Evolutionary conservation across 1,140 invertebrate species (phyloP).

Genomic region (Drosophila insularis): DNA sequence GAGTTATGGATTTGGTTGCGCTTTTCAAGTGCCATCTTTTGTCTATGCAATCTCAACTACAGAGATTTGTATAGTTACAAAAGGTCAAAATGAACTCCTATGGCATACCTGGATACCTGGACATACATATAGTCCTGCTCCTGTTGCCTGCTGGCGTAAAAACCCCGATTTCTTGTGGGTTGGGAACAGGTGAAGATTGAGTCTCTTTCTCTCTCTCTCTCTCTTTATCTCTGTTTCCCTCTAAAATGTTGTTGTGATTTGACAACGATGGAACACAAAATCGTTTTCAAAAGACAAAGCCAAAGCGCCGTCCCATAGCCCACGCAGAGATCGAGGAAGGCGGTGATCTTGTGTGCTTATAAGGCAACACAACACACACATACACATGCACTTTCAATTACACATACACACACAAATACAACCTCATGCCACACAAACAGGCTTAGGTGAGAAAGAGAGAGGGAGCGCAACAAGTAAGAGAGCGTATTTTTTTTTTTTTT

Average conservation of each 20-base stretch:
- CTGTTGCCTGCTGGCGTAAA: conserved; percentile 49
- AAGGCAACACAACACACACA: conserved; percentile 60
- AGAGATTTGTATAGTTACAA: conserved; percentile 35
- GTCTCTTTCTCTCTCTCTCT: not conserved
- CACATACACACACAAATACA: conserved; percentile 17
- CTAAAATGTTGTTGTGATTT: conserved; percentile 34
- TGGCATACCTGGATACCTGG: conserved; percentile 60
- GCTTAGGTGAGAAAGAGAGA: conserved; percentile 29
- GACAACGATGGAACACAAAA: conserved; percentile 61
- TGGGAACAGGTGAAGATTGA: conserved; percentile 51
- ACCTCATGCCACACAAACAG: not conserved
- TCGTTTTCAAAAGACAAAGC: conserved; percentile 71
- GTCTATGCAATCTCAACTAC: conserved; percentile 26
- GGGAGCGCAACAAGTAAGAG: conserved; percentile 9
- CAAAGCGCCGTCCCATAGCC: conserved; percentile 65
- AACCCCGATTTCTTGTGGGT: conserved; percentile 56
- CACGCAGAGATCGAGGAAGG: conserved; percentile 58
- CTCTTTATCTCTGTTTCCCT: conserved; percentile 22
- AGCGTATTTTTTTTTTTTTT: conserved; percentile 1
- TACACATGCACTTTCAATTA: not conserved
- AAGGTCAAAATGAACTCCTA: conserved; percentile 39
- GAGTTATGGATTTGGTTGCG: conserved; percentile 57
- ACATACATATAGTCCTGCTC: conserved; percentile 46
- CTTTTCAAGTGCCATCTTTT: conserved; percentile 63
- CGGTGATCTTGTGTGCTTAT: conserved; percentile 72